Conservation (phyloP, 2,888 invertebrate species). For the Xylota segnis region DNA sequence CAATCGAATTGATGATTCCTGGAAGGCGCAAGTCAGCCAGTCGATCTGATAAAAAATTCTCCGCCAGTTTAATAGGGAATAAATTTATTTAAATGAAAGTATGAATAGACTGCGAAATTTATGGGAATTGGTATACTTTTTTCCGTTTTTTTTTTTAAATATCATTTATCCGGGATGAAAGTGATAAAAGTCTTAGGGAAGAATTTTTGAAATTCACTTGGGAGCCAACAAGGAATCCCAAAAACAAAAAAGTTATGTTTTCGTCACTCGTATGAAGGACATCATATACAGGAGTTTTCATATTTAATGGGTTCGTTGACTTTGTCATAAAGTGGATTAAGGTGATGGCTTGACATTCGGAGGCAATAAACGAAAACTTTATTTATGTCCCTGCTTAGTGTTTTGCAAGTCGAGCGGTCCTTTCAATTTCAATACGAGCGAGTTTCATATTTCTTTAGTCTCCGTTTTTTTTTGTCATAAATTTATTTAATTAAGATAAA, state of each 20-base stretch:
- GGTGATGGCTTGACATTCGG: background rate
- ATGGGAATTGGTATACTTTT: constrained; percentile 7
- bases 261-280: constrained; percentile 6
- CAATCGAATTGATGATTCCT: constrained; percentile 59
- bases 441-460: background rate
- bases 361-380: constrained; percentile 21
- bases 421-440: background rate
- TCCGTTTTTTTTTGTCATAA: background rate
- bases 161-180: constrained; percentile 45
- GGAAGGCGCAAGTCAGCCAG: constrained; percentile 35
- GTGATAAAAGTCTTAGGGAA: constrained; percentile 23
- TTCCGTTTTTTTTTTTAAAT: constrained; percentile 15
- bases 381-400: constrained; percentile 7
- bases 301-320: constrained; percentile 34
- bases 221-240: background rate
- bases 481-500: constrained; percentile 15
- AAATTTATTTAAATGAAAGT: constrained; percentile 49
- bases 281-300: background rate
- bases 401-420: background rate
- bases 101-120: constrained; percentile 18
- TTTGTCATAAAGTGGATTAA: constrained; percentile 29
- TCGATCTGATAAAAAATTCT: constrained; percentile 32
- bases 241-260: background rate
- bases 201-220: constrained; percentile 2
- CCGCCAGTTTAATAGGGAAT: background rate